A percentile compares a stretch with the other conserved stretches of the same genome.
Conservation (phyloP, 2,888 invertebrate species). For the Tanypteryx hageni region DNA sequence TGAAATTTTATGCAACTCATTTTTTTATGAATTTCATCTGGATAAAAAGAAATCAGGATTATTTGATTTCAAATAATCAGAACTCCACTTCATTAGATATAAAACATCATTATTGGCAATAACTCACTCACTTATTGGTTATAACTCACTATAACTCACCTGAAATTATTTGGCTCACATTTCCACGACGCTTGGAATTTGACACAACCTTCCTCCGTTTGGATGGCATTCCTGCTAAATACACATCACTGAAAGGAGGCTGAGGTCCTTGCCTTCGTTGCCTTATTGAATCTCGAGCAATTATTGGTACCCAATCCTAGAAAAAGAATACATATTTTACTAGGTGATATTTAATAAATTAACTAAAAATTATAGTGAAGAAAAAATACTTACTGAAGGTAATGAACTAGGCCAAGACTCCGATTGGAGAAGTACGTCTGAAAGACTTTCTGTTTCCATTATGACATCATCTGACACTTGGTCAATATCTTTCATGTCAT, state of each 20-base stretch:
- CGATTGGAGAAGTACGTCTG: conserved; percentile 78
- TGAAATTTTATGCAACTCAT: no score
- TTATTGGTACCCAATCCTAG: conserved; percentile 92
- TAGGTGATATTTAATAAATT: not conserved
- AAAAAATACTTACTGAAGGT: conserved; percentile 76
- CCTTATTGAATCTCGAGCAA: conserved; percentile 86
- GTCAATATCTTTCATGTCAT: not conserved
- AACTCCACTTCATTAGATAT: no score
- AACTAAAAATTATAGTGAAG: not conserved
- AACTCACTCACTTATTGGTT: not conserved
- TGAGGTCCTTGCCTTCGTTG: conserved; percentile 81
- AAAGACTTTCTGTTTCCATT: conserved; percentile 74
- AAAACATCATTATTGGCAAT: no score
- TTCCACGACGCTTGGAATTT: conserved; percentile 72
- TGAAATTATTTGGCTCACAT: conserved; percentile 70
- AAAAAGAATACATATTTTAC: conserved; percentile 66
- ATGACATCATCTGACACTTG: conserved; percentile 65
- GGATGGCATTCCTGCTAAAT: conserved; percentile 92
- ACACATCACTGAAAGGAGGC: conserved; percentile 90
- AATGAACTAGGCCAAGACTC: conserved; percentile 81
- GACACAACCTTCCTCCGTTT: conserved; percentile 89
- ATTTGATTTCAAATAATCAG: no score
- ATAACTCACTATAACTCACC: conserved; percentile 67
- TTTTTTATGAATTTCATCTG: not conserved
- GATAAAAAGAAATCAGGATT: not conserved